Conservation (phyloP, 2,797 vertebrate genomes). For the Sebastes trivittatus region DNA sequence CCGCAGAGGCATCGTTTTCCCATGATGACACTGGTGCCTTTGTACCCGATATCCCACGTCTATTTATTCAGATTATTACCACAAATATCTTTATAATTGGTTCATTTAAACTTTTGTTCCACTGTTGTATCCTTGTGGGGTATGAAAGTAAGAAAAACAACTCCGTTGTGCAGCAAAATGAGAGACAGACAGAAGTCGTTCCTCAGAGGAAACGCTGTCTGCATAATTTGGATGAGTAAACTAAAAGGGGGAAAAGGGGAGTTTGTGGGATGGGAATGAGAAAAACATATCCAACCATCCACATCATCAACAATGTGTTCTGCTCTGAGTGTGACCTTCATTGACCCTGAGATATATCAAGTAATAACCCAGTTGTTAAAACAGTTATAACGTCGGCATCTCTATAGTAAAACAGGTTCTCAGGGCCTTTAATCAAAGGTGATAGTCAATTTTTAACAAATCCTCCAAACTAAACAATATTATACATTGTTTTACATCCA, state of each 20-base stretch:
- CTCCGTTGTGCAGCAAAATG: conserved; percentile 1
- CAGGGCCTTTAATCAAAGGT: not conserved
- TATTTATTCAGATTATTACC: conserved; percentile 2
- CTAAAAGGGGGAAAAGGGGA: not conserved
- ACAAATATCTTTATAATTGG: not conserved
- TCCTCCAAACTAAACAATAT: not conserved
- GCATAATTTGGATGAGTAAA: conserved; percentile 64
- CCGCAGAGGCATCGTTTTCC: conserved; percentile 42
- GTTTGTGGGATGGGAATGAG: conserved; percentile 43
- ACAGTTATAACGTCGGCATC: not conserved
- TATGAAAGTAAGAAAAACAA: not conserved
- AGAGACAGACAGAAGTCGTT: conserved; percentile 35
- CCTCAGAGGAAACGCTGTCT: conserved; percentile 64
- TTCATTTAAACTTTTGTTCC: not conserved
- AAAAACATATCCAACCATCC: conserved; percentile 56
- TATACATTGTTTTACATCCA: not conserved
- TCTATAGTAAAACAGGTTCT: not conserved
- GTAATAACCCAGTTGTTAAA: not conserved
- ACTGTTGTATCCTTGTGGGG: not conserved
- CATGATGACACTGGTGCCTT: conserved; percentile 24
- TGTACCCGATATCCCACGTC: not conserved
- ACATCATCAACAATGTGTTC: conserved; percentile 28
- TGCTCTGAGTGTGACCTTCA: conserved; percentile 16
- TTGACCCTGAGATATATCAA: conserved; percentile 3
- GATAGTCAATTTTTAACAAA: not conserved